Percentiles rank a stretch among this genome's conserved stretches.
Evolutionary conservation across 2,888 invertebrate genomes (phyloP).

Genomic region (Caenorhabditis plicata): DNA sequence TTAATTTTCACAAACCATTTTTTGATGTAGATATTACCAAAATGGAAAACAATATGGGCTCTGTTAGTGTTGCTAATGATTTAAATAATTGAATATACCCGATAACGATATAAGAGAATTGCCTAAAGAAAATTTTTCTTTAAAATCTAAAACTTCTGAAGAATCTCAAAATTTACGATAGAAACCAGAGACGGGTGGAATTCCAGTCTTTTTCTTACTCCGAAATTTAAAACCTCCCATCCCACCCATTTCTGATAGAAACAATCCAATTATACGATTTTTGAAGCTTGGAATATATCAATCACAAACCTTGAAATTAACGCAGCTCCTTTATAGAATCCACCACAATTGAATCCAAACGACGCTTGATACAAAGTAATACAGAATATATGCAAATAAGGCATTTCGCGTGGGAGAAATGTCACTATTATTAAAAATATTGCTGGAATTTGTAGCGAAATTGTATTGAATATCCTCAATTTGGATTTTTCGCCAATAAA

Average conservation of each 20-base stretch:
- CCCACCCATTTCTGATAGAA: neutral
- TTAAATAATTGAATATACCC: conserved; percentile 44
- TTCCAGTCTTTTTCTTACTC: no score
- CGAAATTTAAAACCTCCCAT: no score
- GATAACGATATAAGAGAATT: conserved; percentile 40
- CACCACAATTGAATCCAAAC: conserved; percentile 40
- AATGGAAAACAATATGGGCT: conserved; percentile 33
- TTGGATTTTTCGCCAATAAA: conserved; percentile 29
- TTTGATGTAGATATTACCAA: conserved; percentile 18
- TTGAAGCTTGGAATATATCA: neutral
- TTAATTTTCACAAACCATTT: conserved; percentile 9
- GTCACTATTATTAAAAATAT: conserved; percentile 29
- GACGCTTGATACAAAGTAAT: conserved; percentile 39
- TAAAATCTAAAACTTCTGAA: neutral
- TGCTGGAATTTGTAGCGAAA: conserved; percentile 37
- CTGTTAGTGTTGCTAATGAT: conserved; percentile 36
- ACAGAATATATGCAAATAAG: conserved; percentile 32
- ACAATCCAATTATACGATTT: neutral
- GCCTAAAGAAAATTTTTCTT: conserved; percentile 12
- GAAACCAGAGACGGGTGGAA: no score
- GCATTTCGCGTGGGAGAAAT: conserved; percentile 18
- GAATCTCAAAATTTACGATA: no score
- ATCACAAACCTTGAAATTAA: conserved; percentile 36
- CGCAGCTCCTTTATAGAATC: conserved; percentile 40
- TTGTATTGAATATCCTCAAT: conserved; percentile 32